phyloP scores from a whole-genome alignment of 2,113 vertebrate species.

The Cephalophus harveyi region DNA sequence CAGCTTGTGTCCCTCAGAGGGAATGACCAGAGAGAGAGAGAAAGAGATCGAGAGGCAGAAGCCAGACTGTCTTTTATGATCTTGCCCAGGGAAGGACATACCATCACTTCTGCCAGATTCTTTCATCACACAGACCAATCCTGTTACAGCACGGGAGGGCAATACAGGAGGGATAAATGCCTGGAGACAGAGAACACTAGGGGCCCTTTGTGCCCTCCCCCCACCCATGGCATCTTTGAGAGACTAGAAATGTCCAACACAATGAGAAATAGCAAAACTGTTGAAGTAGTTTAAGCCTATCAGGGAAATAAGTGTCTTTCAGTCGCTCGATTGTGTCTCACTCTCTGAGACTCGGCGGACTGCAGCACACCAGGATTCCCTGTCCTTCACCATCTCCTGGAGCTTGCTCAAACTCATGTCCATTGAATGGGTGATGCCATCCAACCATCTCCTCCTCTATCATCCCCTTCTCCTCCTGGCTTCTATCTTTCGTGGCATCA shows the following conservation, averaged over 20 bases:
- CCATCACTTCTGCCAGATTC: not conserved
- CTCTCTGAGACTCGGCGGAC: not conserved
- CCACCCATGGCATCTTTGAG: not conserved
- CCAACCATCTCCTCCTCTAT: not conserved
- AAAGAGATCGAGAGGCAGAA: not conserved
- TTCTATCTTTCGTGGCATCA: rapidly evolving
- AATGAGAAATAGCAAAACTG: not conserved
- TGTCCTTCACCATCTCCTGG: not conserved
- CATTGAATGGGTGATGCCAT: not conserved
- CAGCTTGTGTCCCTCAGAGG: not conserved
- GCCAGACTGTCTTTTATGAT: not conserved
- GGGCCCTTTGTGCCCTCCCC: not conserved
- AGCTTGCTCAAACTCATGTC: not conserved
- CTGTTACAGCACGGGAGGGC: not conserved
- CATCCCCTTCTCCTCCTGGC: not conserved
- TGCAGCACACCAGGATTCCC: not conserved
- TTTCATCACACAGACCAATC: not conserved
- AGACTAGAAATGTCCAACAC: not conserved
- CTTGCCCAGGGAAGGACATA: not conserved
- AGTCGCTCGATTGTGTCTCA: not conserved
- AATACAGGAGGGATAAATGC: not conserved
- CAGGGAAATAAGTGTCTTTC: not conserved
- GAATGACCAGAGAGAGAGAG: not conserved
- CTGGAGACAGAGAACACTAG: not conserved
- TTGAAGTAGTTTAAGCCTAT: not conserved